phyloP scores from a whole-genome alignment of 2,797 vertebrate genomes.

The Eulemur albifrons region DNA sequence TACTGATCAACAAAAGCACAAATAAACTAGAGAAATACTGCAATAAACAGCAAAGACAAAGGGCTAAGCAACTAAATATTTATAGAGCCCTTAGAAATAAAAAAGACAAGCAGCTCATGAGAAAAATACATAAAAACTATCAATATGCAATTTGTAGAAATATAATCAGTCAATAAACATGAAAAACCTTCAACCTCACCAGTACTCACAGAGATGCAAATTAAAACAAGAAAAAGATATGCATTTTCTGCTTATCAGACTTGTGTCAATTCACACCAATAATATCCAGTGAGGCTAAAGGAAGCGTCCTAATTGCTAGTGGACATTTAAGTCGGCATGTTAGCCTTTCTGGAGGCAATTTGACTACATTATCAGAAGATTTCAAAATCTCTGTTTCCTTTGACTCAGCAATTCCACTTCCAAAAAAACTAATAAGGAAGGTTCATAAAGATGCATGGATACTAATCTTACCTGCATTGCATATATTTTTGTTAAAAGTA shows the following conservation, averaged over 20 bases:
- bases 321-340: neutral
- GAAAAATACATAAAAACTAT: neutral
- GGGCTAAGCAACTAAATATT: neutral
- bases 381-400: conserved; percentile 36
- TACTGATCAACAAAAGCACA: neutral
- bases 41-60: neutral
- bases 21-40: neutral
- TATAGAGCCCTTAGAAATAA: neutral
- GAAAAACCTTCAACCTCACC: neutral
- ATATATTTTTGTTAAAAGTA: neutral
- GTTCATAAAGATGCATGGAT: neutral
- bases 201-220: neutral
- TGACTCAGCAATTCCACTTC: neutral
- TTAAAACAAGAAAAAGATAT: neutral
- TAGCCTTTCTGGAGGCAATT: neutral
- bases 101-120: neutral
- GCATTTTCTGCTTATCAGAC: neutral
- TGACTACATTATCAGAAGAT: conserved; percentile 16
- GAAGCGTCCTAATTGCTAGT: neutral
- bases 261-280: neutral
- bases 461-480: neutral
- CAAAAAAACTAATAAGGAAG: conserved; percentile 12
- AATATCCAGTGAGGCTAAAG: neutral
- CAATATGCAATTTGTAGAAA: neutral
- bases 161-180: neutral